Evolutionary conservation across 1,140 invertebrate species (phyloP).

Genomic region (Drosophila pachea): DNA sequence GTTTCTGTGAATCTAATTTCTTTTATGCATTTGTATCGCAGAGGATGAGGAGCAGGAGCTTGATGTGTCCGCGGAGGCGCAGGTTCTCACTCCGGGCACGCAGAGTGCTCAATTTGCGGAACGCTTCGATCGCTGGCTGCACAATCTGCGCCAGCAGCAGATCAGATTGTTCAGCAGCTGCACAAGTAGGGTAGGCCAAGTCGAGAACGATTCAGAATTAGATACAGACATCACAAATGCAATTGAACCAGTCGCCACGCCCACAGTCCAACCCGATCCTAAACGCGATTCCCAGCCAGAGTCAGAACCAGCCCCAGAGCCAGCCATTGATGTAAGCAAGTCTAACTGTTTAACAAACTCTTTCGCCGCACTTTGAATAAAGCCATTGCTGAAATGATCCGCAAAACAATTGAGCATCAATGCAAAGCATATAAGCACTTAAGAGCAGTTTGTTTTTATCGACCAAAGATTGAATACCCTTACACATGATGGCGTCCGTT

Average conservation of each 20-base stretch:
- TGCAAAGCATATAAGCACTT: constrained; percentile 1
- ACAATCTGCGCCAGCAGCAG: constrained; percentile 64
- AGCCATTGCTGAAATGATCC: neutral
- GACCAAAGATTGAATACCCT: constrained; percentile 5
- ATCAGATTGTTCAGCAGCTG: constrained; percentile 65
- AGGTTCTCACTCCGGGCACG: constrained; percentile 51
- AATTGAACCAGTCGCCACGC: neutral
- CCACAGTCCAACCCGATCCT: constrained; percentile 17
- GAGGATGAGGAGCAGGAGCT: constrained; percentile 46
- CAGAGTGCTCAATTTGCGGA: constrained; percentile 59
- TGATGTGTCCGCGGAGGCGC: constrained; percentile 44
- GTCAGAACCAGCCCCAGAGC: constrained; percentile 11
- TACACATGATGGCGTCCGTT: too few species aligned
- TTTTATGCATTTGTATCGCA: constrained; percentile 53
- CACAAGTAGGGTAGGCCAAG: constrained; percentile 64
- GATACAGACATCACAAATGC: constrained; percentile 6
- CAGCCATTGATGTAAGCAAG: constrained; percentile 57
- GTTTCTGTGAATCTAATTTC: neutral
- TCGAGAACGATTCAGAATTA: constrained; percentile 47
- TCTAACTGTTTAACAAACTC: constrained; percentile 17
- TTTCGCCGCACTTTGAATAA: neutral
- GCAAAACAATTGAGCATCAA: constrained; percentile 13
- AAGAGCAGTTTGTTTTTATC: neutral
- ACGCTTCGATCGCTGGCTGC: constrained; percentile 67
- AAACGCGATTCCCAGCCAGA: constrained; percentile 10